Base-by-base conservation (phyloP, 2,888 invertebrate species). In the Imbricaverruca yamaguchii region DNA sequence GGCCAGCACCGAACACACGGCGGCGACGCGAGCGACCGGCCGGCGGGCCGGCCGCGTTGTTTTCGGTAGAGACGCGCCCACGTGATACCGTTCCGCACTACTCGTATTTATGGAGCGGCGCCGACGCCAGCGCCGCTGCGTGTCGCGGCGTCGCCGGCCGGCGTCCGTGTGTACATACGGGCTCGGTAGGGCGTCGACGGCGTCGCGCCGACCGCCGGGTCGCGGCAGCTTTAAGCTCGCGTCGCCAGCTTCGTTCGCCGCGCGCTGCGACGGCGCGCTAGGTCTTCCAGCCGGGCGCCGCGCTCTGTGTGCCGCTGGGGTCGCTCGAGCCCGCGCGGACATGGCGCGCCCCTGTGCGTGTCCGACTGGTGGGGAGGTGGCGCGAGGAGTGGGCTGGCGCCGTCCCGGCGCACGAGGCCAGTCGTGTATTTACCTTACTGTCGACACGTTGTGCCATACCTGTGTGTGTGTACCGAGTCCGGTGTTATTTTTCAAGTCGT, bases 401-500 rank as follows among this genome's bases (percentile, higher is more conserved):
- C 59, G 59, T 1, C 59, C 4, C 7, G 11, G 7, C 59, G 59
- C 59, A 59, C 59, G 21, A 9, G 9, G 21, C 10, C 18, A 21
- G 74, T 55, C 18, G 53, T 10, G 53, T 74, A 23, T 55, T 13
- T 74, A 74, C 74, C 74, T 74, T 53, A 18, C 55, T 53, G 74
- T 74, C 55, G 55, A 53, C 18, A 74, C 53, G 13, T 55, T 74
- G 74, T 74, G 74, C 74, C 74, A 74, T 74, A 74, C 55, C 23
- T 55, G 55, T 65, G 21, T 55, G 21, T 74, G 21, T 74, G 74
- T 74, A 74, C 74, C 74, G 74, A 65, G 53, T 74, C 55, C 74
- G 74, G 55, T 74, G 74, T 74, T 74, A 74, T 74, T 74, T 74
- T 74, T 74, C 74, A 18, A 53, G 74, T 55, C 39, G 55, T 39